Evolutionary conservation across 1,140 invertebrate genomes (phyloP).

Genomic region (Drosophila tsacasi): DNA sequence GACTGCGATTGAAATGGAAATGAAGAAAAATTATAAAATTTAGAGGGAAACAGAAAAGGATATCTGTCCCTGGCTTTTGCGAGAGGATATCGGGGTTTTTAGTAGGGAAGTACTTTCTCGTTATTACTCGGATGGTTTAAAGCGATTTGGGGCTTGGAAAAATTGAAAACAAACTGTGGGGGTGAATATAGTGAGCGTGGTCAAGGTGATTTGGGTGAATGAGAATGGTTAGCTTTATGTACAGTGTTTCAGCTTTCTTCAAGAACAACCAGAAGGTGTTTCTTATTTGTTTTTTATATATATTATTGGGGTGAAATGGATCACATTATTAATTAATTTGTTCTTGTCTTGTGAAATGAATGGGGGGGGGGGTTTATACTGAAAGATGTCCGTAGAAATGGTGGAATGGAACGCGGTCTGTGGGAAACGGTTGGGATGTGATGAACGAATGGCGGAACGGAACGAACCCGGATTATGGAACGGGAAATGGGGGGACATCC

Average conservation of each 20-base stretch:
- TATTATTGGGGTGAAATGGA: slow-evolving; percentile 21
- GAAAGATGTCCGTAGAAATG: slow-evolving; percentile 36
- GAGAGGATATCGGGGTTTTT: not conserved
- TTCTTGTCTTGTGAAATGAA: slow-evolving; percentile 10
- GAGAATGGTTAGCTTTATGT: slow-evolving; percentile 47
- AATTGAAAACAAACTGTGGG: slow-evolving; percentile 42
- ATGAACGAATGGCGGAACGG: slow-evolving; percentile 34
- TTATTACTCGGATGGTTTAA: slow-evolving; percentile 6
- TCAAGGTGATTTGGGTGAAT: slow-evolving; percentile 44
- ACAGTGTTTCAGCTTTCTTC: slow-evolving; percentile 46
- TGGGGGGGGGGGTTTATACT: not conserved
- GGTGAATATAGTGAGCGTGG: slow-evolving; percentile 28
- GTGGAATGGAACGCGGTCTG: slow-evolving; percentile 17
- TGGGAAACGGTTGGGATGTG: not conserved
- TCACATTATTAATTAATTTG: not conserved
- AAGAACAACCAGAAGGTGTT: not conserved
- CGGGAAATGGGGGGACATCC: slow-evolving; percentile 8
- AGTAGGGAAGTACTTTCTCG: slow-evolving; percentile 5
- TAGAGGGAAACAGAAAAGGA: not conserved
- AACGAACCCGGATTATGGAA: slow-evolving; percentile 19
- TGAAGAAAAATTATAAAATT: slow-evolving; percentile 14
- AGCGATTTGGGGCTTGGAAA: slow-evolving; percentile 13
- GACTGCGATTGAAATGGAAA: slow-evolving; percentile 23
- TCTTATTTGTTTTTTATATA: not conserved
- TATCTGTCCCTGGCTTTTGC: not conserved